Conservation (phyloP, 2,113 vertebrate genomes). For the Cavia aperea region DNA sequence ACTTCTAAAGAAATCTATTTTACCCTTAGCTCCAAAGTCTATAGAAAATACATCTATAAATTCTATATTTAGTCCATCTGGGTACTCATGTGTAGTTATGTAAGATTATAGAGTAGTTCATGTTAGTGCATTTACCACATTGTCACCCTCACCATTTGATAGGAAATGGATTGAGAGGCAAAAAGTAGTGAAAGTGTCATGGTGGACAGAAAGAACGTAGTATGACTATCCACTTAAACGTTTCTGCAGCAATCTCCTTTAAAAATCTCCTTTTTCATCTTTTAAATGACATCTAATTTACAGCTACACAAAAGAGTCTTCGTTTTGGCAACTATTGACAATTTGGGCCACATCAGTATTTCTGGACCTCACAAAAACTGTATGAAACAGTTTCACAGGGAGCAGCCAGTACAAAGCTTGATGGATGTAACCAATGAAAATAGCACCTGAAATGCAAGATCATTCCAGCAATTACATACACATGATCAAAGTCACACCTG, state of each 20-base stretch:
- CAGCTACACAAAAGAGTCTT: neutral
- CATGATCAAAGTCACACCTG: neutral
- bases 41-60: constrained; percentile 1
- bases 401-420: neutral
- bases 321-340: neutral
- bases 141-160: neutral
- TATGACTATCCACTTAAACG: neutral
- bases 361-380: neutral
- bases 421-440: neutral
- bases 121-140: neutral
- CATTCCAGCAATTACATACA: neutral
- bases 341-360: neutral
- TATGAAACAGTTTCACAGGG: neutral
- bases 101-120: neutral
- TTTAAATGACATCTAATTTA: neutral
- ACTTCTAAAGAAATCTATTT: constrained; percentile 8
- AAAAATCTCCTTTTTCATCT: neutral
- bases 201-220: neutral
- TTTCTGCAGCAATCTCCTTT: neutral
- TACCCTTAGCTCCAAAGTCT: neutral
- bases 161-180: neutral
- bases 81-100: neutral
- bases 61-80: neutral
- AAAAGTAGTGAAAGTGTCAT: neutral
- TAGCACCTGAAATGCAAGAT: neutral